Evolutionary conservation across 2,888 invertebrate species (phyloP), one percentile per base, ranked within the genome.

Genomic region (Sisyra terminalis): DNA sequence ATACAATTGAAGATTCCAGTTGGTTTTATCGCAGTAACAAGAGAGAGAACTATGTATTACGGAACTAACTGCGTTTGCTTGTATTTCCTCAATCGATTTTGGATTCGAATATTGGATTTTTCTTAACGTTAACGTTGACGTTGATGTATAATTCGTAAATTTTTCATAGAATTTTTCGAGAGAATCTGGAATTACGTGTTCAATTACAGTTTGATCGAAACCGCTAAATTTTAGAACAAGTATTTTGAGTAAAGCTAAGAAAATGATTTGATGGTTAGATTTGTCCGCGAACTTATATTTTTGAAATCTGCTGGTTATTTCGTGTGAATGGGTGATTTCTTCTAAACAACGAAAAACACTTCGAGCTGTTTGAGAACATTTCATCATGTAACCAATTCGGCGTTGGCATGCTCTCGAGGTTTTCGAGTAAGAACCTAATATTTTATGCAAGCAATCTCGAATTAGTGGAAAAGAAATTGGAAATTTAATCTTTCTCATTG

Each of bases 371-470:
- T 67, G 61, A 1, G 69, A 63, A 50, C 71, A 72, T 49, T 43
- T 70, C 52, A 76, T 57, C 53, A 80, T 67, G 53, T 75, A 76
- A 32, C 68, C 54, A 2, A 77, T 58, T 13, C 83, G 66, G 9
- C 83, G 63, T 49, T 73, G 71, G 50, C 80, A 78, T 0, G 83
- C 76, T 37, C 66, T 60, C 0, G 78, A 73, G 0, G 82, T 80
- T 58, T 84, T 84, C 53, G 78, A 75, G 18, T 61, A 58, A 1
- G 76, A 71, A 1, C 55, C 60, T 2, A 64, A 55, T 3, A 61
- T 61, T 18, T 61, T 59, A 14, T 74, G 71, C 31, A 78, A 53
- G 4, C 73, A 57, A 50, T 78, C 78, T 7, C 78, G 63, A 2
- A 74, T 56, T 59, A 1, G 62, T 59, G 43, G 64, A 66, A 30